Conservation (phyloP, 2,888 invertebrate genomes). For the Cerastoderma edule region DNA sequence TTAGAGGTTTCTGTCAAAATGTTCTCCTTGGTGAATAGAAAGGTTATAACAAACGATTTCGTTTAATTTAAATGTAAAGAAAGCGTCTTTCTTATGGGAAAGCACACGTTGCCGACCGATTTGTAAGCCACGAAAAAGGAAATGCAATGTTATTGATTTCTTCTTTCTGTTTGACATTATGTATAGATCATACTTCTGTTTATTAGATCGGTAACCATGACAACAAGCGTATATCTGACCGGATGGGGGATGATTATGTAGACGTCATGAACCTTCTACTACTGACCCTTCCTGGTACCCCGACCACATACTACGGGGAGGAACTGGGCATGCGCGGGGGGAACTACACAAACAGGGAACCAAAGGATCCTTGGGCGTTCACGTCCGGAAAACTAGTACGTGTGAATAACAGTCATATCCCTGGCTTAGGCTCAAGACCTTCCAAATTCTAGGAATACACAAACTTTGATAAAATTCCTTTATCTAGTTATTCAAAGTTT, state of each 20-base stretch:
- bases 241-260: slow-evolving; percentile 88
- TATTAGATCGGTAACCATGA: slow-evolving; percentile 79
- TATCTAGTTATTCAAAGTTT: neutral
- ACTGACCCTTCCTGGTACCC: slow-evolving; percentile 92
- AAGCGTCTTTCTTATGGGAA: neutral
- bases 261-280: slow-evolving; percentile 92
- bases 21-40: neutral
- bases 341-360: slow-evolving; percentile 70
- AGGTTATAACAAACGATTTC: neutral
- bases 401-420: neutral
- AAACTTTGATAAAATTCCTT: neutral
- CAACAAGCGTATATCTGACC: slow-evolving; percentile 81
- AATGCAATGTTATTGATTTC: neutral
- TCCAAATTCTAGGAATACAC: neutral
- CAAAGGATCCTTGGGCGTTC: slow-evolving; percentile 75
- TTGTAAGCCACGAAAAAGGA: neutral
- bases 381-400: slow-evolving; percentile 52
- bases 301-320: slow-evolving; percentile 94
- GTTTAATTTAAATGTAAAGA: neutral
- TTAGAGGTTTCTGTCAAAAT: neutral
- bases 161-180: neutral
- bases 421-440: neutral
- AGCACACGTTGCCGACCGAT: neutral
- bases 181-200: neutral
- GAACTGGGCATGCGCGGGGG: slow-evolving; percentile 92